phyloP scores from a whole-genome alignment of 2,113 vertebrate genomes.

The Ictalurus punctatus region DNA sequence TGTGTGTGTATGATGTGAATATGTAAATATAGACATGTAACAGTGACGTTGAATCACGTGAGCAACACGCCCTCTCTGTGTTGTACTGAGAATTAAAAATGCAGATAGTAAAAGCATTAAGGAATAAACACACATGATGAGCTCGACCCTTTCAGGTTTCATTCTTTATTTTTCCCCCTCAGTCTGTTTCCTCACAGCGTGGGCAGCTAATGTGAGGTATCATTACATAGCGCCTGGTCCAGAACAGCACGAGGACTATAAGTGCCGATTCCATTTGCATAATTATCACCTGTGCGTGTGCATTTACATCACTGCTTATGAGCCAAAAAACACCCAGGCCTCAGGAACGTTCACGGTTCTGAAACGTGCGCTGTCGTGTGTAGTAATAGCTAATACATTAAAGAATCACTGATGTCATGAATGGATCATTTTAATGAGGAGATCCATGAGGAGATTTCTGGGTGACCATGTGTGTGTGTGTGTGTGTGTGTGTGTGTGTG shows the following conservation, averaged over 20 bases:
- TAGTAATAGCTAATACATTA: constrained; percentile 3
- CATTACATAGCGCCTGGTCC: constrained; percentile 27
- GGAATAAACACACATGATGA: background rate
- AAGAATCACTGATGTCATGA: constrained; percentile 22
- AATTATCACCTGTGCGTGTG: constrained; percentile 52
- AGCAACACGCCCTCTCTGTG: background rate
- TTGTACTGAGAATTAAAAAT: background rate
- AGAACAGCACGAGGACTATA: constrained; percentile 31
- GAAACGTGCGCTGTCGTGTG: background rate
- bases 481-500: constrained; percentile 22
- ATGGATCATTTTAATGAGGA: constrained; percentile 27
- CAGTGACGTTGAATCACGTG: background rate
- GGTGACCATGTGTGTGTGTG: background rate
- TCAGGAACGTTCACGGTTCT: background rate
- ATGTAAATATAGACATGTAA: background rate
- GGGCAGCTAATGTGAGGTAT: constrained; percentile 18
- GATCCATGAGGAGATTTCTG: constrained; percentile 12
- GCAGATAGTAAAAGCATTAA: background rate
- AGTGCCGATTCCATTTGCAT: constrained; percentile 36
- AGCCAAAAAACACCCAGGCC: constrained; percentile 30
- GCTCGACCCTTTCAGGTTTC: background rate
- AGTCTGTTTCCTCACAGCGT: constrained; percentile 4
- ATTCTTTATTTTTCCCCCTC: background rate
- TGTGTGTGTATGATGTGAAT: background rate
- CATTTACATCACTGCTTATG: constrained; percentile 28